Conservation (phyloP, 2,113 vertebrate species). For the Myanophis thanlyinensis region DNA sequence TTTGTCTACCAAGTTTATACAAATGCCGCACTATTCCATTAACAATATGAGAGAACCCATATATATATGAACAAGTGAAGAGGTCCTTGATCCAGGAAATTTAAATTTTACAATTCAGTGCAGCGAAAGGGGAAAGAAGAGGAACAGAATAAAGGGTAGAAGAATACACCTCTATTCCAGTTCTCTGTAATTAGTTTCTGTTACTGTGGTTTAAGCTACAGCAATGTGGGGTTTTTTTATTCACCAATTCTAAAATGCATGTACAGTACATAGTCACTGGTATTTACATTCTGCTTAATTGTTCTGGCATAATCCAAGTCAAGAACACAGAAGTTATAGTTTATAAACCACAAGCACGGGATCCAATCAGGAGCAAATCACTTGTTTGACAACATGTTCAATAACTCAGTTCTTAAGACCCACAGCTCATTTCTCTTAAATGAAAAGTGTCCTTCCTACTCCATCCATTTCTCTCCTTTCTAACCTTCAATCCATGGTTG, state of each 20-base stretch:
- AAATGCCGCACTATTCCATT: background rate
- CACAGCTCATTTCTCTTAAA: background rate
- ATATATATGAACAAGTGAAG: background rate
- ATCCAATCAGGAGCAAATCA: background rate
- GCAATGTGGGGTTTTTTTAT: background rate
- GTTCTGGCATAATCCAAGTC: background rate
- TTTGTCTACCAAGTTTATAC: background rate
- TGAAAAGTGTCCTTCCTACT: background rate
- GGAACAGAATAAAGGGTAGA: background rate
- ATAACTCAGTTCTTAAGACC: background rate
- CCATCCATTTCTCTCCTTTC: background rate
- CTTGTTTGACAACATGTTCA: background rate
- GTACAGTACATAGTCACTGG: background rate
- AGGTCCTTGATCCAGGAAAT: background rate
- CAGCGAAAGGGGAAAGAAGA: background rate
- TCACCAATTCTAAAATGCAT: background rate
- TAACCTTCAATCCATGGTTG: background rate
- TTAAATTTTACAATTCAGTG: background rate
- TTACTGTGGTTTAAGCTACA: background rate
- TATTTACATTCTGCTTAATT: background rate
- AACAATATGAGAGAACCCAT: background rate
- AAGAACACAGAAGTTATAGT: background rate
- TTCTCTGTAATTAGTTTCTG: background rate
- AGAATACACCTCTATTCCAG: background rate
- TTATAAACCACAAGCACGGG: background rate